phyloP scores from a whole-genome alignment of 2,797 vertebrate species.

The Microctenopoma steveboyesi region DNA sequence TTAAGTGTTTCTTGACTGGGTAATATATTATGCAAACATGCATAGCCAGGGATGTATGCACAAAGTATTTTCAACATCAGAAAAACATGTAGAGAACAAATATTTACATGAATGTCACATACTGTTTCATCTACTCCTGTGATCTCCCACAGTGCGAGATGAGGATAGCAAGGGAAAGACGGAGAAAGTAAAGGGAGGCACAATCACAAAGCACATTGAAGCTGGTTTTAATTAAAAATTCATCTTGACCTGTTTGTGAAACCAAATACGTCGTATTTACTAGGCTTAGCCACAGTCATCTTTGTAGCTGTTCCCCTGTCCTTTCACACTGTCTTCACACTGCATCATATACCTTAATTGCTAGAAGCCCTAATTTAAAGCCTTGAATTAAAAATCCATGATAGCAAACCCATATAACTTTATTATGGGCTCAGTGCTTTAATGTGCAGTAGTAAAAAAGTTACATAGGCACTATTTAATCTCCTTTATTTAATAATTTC shows the following conservation, averaged over 20 bases:
- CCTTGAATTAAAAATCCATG: slow-evolving; percentile 59
- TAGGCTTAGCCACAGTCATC: slow-evolving; percentile 38
- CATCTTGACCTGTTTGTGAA: slow-evolving; percentile 51
- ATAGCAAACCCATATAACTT: slow-evolving; percentile 60
- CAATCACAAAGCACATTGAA: slow-evolving; percentile 29
- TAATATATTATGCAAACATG: slow-evolving; percentile 40
- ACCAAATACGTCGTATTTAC: slow-evolving; percentile 58
- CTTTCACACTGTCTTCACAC: slow-evolving; percentile 31
- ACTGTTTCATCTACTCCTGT: slow-evolving; percentile 19
- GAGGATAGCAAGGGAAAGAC: slow-evolving; percentile 16
- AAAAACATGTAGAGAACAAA: slow-evolving; percentile 11
- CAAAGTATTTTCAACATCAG: slow-evolving; percentile 14
- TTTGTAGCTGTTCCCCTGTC: slow-evolving; percentile 27
- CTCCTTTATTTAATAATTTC: slow-evolving; percentile 55
- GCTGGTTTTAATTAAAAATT: slow-evolving; percentile 49
- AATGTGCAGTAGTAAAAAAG: slow-evolving; percentile 60
- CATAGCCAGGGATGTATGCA: slow-evolving; percentile 12
- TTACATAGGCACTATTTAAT: slow-evolving; percentile 58
- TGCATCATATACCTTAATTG: slow-evolving; percentile 52
- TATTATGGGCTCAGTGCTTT: slow-evolving; percentile 61
- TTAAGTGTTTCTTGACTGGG: slow-evolving; percentile 21
- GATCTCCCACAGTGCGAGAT: slow-evolving; percentile 24
- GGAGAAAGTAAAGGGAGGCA: slow-evolving; percentile 8
- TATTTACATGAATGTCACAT: slow-evolving; percentile 36
- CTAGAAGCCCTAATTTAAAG: slow-evolving; percentile 62